phyloP scores from a whole-genome alignment of 2,888 invertebrate species.

The Chrysodeixis includens region DNA sequence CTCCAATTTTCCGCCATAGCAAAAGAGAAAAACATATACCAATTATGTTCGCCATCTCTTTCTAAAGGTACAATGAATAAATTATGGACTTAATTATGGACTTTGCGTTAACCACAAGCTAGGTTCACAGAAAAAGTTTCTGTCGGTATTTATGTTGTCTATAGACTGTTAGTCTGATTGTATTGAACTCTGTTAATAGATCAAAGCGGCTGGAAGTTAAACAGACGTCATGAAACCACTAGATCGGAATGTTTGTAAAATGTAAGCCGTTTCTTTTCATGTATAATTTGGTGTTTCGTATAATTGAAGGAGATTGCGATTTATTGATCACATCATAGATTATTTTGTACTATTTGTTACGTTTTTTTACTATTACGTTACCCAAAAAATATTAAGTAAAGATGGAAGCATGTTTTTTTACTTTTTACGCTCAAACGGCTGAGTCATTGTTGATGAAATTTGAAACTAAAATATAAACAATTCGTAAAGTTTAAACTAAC shows the following conservation, averaged over 20 bases:
- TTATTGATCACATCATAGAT: background rate
- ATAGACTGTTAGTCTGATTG: background rate
- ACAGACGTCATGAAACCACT: background rate
- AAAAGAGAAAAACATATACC: slow-evolving; percentile 1
- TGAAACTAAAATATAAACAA: too few species aligned
- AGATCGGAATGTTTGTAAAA: background rate
- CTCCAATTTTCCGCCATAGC: background rate
- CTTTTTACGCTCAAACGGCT: too few species aligned
- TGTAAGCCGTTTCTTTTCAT: background rate
- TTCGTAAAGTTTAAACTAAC: too few species aligned
- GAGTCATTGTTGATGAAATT: too few species aligned
- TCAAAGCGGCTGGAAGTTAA: background rate
- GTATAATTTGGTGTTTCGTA: background rate
- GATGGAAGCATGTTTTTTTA: too few species aligned
- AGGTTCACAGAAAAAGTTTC: slow-evolving; percentile 1
- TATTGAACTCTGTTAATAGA: background rate
- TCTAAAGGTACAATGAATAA: background rate
- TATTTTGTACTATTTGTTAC: too few species aligned
- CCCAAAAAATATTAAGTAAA: too few species aligned
- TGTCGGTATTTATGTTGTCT: background rate
- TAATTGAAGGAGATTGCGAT: background rate
- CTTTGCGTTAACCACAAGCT: background rate
- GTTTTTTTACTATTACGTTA: too few species aligned
- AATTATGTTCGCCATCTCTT: background rate
- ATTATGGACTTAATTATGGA: background rate